phyloP scores from a whole-genome alignment of 92 coral and sea anemone species.

The Anthopleura xanthogrammica region DNA sequence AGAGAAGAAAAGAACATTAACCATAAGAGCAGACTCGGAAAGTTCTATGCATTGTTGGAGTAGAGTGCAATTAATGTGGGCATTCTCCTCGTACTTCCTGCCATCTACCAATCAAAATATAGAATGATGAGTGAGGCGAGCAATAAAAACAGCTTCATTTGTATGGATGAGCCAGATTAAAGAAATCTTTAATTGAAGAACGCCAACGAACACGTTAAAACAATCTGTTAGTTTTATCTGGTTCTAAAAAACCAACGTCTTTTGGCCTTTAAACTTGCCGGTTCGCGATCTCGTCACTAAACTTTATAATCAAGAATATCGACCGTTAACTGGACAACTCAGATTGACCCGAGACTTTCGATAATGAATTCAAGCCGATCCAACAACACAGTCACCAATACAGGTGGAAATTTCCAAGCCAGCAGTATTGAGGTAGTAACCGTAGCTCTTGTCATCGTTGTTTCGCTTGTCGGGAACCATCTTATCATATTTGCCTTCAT shows the following conservation, averaged over 20 bases:
- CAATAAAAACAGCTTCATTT: no score
- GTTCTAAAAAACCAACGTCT: neutral
- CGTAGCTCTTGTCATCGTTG: slow-evolving; percentile 5
- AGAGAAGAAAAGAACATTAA: no score
- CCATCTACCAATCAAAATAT: neutral
- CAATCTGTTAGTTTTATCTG: no score
- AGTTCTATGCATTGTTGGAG: neutral
- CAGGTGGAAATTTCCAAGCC: neutral
- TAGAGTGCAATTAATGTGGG: neutral
- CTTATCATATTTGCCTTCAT: slow-evolving; percentile 46
- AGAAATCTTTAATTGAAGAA: no score
- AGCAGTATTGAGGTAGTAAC: slow-evolving; percentile 11
- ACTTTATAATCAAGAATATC: neutral
- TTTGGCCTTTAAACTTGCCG: neutral
- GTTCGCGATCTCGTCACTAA: no score
- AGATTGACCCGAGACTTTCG: neutral
- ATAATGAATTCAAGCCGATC: neutral
- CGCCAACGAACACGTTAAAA: no score
- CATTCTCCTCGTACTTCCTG: neutral
- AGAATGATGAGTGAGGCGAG: neutral
- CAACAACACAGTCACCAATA: neutral
- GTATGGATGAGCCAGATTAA: no score
- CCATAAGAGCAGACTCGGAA: no score
- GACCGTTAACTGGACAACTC: neutral
- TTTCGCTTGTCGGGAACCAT: slow-evolving; percentile 48